Conservation (phyloP, 2,113 vertebrate species). For the Saimiri boliviensis region DNA sequence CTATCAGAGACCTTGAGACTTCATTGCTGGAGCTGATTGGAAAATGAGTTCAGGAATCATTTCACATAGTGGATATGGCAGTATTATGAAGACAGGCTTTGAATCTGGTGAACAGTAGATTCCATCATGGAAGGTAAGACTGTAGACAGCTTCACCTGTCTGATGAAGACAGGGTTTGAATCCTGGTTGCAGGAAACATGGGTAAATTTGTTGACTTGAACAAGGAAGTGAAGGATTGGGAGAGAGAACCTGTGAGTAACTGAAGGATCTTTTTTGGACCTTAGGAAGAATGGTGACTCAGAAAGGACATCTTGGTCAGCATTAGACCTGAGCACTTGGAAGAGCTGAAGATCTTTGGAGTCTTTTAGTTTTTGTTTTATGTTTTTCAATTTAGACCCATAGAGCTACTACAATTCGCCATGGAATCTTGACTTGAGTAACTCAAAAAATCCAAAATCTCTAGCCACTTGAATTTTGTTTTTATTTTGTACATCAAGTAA, state of each 20-base stretch:
- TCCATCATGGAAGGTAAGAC: too few relatives aligned
- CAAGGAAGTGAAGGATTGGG: slow-evolving; percentile 89
- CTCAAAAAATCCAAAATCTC: slow-evolving; percentile 58
- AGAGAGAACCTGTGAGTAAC: slow-evolving; percentile 91
- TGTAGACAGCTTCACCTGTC: too few relatives aligned
- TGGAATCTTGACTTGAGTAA: slow-evolving; percentile 64
- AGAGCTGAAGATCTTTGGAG: slow-evolving; percentile 82
- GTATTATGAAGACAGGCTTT: slow-evolving; percentile 91
- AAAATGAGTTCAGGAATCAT: slow-evolving; percentile 84
- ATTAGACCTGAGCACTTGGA: slow-evolving; percentile 87
- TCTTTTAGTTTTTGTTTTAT: not conserved
- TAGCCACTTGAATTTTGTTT: slow-evolving; percentile 23
- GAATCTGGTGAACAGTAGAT: slow-evolving; percentile 87
- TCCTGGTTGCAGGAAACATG: slow-evolving; percentile 86
- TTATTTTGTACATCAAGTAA: not conserved
- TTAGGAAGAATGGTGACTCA: slow-evolving; percentile 84
- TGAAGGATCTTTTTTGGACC: slow-evolving; percentile 88
- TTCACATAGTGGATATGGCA: slow-evolving; percentile 90
- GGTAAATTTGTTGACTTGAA: slow-evolving; percentile 88
- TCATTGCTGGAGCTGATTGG: not conserved
- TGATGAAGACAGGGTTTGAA: slow-evolving; percentile 90
- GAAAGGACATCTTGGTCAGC: slow-evolving; percentile 87
- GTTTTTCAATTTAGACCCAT: not conserved
- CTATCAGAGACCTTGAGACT: not conserved
- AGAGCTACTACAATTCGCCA: slow-evolving; percentile 41